Conservation (phyloP, 1,140 invertebrate species). For the Acromyrmex echinatior region DNA sequence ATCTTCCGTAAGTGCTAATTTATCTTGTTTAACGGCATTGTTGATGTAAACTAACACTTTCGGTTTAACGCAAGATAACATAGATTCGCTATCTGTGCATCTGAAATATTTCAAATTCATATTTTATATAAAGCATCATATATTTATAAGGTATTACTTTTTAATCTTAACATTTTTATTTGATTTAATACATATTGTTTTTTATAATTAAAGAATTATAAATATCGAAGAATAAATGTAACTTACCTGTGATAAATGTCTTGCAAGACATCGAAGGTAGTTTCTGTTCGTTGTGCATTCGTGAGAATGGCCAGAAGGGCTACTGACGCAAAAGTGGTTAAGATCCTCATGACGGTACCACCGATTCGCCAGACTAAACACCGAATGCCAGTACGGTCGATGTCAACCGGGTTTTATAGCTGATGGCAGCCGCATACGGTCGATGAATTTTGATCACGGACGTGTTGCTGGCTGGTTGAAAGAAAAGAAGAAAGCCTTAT, state of each 20-base stretch:
- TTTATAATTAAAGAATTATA: background rate
- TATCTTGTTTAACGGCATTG: slow-evolving; percentile 89
- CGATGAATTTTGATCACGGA: slow-evolving; percentile 83
- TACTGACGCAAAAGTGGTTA: slow-evolving; percentile 72
- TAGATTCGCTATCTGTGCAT: slow-evolving; percentile 82
- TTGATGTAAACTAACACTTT: slow-evolving; percentile 92
- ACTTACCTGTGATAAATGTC: slow-evolving; percentile 84
- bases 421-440: slow-evolving; percentile 77
- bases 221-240: background rate
- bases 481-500: slow-evolving; percentile 84
- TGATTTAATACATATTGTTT: slow-evolving; percentile 21
- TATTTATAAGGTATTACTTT: background rate
- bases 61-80: slow-evolving; percentile 90
- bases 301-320: slow-evolving; percentile 74
- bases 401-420: slow-evolving; percentile 84
- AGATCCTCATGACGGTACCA: slow-evolving; percentile 79
- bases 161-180: background rate
- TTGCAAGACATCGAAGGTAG: slow-evolving; percentile 80
- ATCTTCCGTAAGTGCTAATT: slow-evolving; percentile 91
- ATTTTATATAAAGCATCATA: background rate
- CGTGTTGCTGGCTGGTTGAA: slow-evolving; percentile 77
- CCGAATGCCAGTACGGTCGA: slow-evolving; percentile 82
- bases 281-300: slow-evolving; percentile 75
- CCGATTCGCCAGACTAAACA: slow-evolving; percentile 83
- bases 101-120: slow-evolving; percentile 68